phyloP scores from a whole-genome alignment of 2,797 vertebrate genomes.

The Denticeps clupeoides region DNA sequence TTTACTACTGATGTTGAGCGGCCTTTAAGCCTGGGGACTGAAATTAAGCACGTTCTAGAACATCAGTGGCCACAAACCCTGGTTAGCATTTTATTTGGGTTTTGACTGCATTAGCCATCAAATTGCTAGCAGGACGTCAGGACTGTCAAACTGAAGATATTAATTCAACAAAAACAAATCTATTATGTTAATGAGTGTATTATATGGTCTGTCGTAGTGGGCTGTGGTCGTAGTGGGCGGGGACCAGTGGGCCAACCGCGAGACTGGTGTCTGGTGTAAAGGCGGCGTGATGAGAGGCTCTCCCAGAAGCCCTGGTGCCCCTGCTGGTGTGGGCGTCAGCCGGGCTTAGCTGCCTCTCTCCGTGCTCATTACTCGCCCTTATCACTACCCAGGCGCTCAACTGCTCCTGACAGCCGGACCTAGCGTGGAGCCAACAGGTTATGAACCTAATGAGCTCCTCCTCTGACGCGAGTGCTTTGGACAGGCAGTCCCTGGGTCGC shows the following conservation, averaged over 20 bases:
- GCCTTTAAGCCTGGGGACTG: background rate
- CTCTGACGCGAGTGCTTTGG: conserved; percentile 60
- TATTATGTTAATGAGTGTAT: no score
- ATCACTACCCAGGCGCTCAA: conserved; percentile 56
- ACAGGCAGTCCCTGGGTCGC: conserved; percentile 54
- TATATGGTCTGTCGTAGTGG: background rate
- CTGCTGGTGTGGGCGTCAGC: conserved; percentile 46
- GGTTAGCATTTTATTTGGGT: no score
- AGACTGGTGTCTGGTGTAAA: conserved; percentile 5
- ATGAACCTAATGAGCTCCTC: conserved; percentile 70
- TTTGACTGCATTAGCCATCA: no score
- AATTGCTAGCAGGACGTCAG: no score
- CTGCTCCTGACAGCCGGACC: conserved; percentile 58
- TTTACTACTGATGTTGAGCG: conserved; percentile 17
- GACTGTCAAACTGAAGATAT: no score
- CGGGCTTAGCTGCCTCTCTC: conserved; percentile 38
- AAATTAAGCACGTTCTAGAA: conserved; percentile 6
- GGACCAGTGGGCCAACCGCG: background rate
- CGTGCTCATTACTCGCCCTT: conserved; percentile 62
- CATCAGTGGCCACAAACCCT: background rate
- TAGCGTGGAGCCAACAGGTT: conserved; percentile 57
- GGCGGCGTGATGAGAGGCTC: conserved; percentile 6
- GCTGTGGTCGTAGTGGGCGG: background rate
- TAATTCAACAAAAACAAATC: no score
- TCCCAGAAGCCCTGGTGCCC: conserved; percentile 16